phyloP scores from a whole-genome alignment of 2,113 vertebrate species.

The Cnemophilus loriae region DNA sequence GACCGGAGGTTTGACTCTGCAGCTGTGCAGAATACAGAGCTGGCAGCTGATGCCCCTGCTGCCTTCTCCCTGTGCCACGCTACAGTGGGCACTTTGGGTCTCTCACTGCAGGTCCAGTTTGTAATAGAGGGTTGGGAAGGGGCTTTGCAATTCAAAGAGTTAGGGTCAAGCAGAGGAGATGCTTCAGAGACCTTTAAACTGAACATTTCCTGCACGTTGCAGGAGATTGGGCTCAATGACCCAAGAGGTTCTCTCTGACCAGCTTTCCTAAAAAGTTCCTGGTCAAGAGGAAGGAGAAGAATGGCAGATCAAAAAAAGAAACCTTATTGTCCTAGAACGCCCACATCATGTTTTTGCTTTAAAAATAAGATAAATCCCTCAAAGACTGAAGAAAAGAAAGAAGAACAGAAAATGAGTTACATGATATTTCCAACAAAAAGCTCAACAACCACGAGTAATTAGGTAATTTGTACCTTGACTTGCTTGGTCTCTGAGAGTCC shows the following conservation, averaged over 20 bases:
- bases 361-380: not conserved
- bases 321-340: not conserved
- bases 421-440: not conserved
- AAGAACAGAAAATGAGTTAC: not conserved
- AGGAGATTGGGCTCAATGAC: not conserved
- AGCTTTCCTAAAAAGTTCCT: not conserved
- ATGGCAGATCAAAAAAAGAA: not conserved
- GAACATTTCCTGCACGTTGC: not conserved
- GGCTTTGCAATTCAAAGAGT: not conserved
- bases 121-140: not conserved
- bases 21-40: not conserved
- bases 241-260: not conserved
- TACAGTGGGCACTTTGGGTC: not conserved
- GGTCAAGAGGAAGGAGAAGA: not conserved
- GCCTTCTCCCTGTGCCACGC: not conserved
- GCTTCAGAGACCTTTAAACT: not conserved
- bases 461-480: slow-evolving; percentile 39
- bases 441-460: slow-evolving; percentile 27
- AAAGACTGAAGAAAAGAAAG: not conserved
- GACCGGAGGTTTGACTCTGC: not conserved
- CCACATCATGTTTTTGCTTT: not conserved
- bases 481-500: not conserved
- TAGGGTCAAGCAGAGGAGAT: not conserved
- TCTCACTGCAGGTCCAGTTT: not conserved
- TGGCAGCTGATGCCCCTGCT: fast-evolving